phyloP scores from a whole-genome alignment of 30 jellyfish, hydroid and myxozoan genomes.

The Hydractinia symbiolongicarpus region DNA sequence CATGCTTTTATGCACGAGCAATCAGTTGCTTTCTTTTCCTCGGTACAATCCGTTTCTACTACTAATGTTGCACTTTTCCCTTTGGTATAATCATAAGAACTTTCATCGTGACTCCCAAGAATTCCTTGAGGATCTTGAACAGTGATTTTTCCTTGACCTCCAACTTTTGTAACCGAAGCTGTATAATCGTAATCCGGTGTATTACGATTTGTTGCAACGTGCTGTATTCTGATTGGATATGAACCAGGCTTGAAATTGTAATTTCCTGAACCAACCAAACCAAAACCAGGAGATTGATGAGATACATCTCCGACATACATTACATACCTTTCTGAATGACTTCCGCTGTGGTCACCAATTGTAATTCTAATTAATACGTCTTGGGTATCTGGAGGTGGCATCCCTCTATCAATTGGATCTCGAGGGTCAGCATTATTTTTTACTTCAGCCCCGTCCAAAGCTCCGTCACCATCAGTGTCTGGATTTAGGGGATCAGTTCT shows the following conservation, averaged over 20 bases:
- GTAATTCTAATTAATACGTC: background rate
- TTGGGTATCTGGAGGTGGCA: background rate
- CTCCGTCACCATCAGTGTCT: conserved; percentile 9
- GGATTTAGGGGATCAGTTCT: background rate
- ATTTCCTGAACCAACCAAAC: background rate
- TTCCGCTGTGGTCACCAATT: background rate
- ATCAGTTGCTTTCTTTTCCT: background rate
- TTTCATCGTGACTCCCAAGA: background rate
- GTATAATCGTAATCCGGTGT: background rate
- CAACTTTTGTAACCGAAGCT: background rate
- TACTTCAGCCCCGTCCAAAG: background rate
- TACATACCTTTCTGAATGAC: background rate
- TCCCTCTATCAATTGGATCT: conserved; percentile 7
- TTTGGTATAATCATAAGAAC: background rate
- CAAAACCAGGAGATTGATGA: background rate
- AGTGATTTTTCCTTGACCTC: conserved; percentile 6
- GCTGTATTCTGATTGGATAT: background rate
- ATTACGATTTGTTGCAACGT: background rate
- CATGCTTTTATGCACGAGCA: conserved; percentile 5
- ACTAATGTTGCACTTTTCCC: background rate
- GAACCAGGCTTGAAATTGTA: conserved; percentile 2
- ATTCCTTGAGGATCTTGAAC: background rate
- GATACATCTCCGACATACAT: background rate
- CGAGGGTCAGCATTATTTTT: background rate
- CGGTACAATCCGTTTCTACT: background rate